phyloP scores from a whole-genome alignment of 2,888 invertebrate genomes.

The Danaus chrysippus region DNA sequence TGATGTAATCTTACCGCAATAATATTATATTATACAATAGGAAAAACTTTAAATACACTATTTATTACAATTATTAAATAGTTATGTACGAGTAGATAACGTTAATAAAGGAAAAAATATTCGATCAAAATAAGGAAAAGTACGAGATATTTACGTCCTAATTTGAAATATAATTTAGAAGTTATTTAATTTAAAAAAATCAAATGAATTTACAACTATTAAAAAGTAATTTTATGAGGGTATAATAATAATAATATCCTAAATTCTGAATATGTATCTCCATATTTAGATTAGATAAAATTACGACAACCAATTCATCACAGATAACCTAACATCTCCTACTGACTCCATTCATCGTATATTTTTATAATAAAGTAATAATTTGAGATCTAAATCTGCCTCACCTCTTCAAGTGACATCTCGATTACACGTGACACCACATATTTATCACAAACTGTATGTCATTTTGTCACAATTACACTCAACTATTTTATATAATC shows the following conservation, averaged over 20 bases:
- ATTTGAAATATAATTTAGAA: background rate
- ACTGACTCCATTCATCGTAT: background rate
- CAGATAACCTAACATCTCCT: conserved; percentile 25
- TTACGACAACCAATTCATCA: background rate
- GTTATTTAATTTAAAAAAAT: too few relatives aligned
- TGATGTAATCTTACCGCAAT: too few relatives aligned
- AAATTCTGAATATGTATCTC: too few relatives aligned
- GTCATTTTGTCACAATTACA: conserved; percentile 31
- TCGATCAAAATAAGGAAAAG: background rate
- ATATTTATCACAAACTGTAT: conserved; percentile 50
- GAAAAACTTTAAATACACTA: too few relatives aligned
- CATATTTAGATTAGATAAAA: background rate
- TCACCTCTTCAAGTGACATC: conserved; percentile 74
- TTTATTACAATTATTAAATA: too few relatives aligned
- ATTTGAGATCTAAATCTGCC: conserved; percentile 24
- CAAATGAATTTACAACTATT: too few relatives aligned
- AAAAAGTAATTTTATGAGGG: too few relatives aligned
- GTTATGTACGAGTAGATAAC: too few relatives aligned
- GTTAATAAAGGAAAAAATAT: too few relatives aligned
- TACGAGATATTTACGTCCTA: background rate
- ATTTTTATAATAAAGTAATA: background rate
- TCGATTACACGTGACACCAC: conserved; percentile 52
- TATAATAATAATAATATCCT: too few relatives aligned
- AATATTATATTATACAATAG: too few relatives aligned
- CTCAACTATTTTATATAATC: conserved; percentile 13